Conservation (phyloP, 2,888 invertebrate genomes). For the Emesis furor region DNA sequence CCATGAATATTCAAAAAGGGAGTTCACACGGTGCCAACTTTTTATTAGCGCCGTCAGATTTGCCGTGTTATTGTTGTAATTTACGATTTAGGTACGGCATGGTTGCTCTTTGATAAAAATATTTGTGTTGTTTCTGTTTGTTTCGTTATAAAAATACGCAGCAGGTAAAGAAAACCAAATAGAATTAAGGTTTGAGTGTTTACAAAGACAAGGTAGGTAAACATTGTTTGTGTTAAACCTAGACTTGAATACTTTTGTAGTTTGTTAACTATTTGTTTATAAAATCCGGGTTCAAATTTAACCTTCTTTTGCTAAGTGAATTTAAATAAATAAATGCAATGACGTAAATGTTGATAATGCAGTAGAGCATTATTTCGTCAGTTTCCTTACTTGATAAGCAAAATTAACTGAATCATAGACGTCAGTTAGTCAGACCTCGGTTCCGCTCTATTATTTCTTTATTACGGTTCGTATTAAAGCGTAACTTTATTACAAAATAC, state of each 20-base stretch:
- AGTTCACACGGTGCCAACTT: conserved; percentile 87
- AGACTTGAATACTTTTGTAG: background rate
- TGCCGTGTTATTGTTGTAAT: conserved; percentile 84
- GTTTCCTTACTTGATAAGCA: no score
- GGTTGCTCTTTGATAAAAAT: conserved; percentile 26
- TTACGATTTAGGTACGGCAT: conserved; percentile 81
- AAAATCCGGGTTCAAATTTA: background rate
- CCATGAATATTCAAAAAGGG: conserved; percentile 89
- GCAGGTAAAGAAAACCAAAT: conserved; percentile 1
- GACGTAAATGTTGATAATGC: no score
- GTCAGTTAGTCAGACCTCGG: no score
- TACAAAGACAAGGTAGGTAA: background rate
- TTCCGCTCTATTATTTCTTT: no score
- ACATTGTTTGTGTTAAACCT: background rate
- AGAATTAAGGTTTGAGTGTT: background rate
- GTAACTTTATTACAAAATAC: no score
- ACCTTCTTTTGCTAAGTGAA: no score
- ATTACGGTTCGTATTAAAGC: no score
- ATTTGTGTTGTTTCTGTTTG: conserved; percentile 14
- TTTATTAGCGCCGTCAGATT: conserved; percentile 88
- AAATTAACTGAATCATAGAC: no score
- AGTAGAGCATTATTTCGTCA: no score
- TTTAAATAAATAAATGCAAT: no score
- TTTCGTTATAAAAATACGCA: background rate
- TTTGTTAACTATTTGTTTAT: background rate